A percentile compares a stretch with the other conserved stretches of the same genome.
Evolutionary conservation across 2,113 vertebrate species (phyloP).

Genomic region (Hippocampus zosterae): DNA sequence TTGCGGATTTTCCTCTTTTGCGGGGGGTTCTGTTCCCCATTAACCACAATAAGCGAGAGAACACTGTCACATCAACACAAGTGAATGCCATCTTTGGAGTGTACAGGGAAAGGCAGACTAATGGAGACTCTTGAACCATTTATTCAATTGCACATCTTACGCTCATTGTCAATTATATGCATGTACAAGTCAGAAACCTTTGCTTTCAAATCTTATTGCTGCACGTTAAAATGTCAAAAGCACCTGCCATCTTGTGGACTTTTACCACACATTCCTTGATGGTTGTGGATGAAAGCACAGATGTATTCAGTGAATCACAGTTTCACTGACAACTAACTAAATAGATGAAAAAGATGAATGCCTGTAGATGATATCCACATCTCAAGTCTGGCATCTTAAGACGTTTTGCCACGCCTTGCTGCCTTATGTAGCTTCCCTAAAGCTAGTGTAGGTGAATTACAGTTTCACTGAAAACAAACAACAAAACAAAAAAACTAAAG

Average conservation of each 20-base stretch:
- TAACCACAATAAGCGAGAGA: no score
- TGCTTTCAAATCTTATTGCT: slow-evolving; percentile 69
- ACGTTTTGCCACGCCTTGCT: not conserved
- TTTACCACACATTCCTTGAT: not conserved
- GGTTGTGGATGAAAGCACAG: not conserved
- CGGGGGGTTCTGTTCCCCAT: no score
- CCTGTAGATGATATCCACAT: not conserved
- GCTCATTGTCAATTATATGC: slow-evolving; percentile 59
- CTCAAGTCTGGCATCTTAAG: not conserved
- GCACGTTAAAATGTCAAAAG: slow-evolving; percentile 30
- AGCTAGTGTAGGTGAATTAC: no score
- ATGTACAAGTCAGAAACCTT: slow-evolving; percentile 54
- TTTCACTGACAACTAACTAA: not conserved
- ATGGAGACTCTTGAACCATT: slow-evolving; percentile 58
- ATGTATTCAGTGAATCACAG: not conserved
- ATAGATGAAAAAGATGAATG: not conserved
- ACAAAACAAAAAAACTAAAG: no score
- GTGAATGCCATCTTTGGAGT: not conserved
- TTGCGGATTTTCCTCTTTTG: no score
- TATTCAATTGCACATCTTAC: slow-evolving; percentile 72
- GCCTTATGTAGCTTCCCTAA: not conserved
- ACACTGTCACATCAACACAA: no score
- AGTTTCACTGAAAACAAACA: no score
- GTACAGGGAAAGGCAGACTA: slow-evolving; percentile 12
- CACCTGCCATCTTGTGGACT: not conserved